phyloP scores from a whole-genome alignment of 2,888 invertebrate genomes.

The Polymixis lichenea region DNA sequence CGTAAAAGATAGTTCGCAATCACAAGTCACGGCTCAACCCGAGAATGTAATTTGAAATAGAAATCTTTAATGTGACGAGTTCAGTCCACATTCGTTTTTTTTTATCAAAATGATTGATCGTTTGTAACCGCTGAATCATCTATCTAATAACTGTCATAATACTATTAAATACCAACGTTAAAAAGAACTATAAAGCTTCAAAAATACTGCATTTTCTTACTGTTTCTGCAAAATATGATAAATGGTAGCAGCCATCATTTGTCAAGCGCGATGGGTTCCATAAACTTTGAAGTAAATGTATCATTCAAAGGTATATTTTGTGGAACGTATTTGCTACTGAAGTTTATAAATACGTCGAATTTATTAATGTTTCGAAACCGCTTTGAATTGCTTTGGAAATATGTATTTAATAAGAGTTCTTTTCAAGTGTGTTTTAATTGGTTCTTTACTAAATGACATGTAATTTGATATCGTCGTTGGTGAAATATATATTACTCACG shows the following conservation, averaged over 20 bases:
- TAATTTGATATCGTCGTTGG: not conserved
- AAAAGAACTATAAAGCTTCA: slow-evolving; percentile 14
- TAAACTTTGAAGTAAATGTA: slow-evolving; percentile 55
- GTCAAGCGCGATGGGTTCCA: slow-evolving; percentile 52
- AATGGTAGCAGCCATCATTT: slow-evolving; percentile 55
- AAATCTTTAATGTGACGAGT: slow-evolving; percentile 36
- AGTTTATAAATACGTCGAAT: slow-evolving; percentile 12
- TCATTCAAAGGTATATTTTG: slow-evolving; percentile 40
- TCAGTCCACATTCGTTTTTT: slow-evolving; percentile 18
- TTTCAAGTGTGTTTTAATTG: not conserved
- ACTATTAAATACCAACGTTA: slow-evolving; percentile 39
- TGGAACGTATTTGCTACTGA: slow-evolving; percentile 25
- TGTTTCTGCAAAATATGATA: slow-evolving; percentile 57
- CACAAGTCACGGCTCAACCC: slow-evolving; percentile 12
- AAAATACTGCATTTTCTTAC: slow-evolving; percentile 28
- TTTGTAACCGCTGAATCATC: slow-evolving; percentile 42
- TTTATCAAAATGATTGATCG: slow-evolving; percentile 62
- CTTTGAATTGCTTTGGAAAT: slow-evolving; percentile 20
- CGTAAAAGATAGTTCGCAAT: not conserved
- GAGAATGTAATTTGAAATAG: slow-evolving; percentile 39
- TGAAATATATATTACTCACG: not conserved
- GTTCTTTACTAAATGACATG: not conserved
- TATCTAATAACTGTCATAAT: slow-evolving; percentile 56
- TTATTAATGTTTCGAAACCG: slow-evolving; percentile 7
- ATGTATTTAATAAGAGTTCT: not conserved